Evolutionary conservation across 2,888 invertebrate genomes (phyloP).

Genomic region (Caenorhabditis doughertyi): DNA sequence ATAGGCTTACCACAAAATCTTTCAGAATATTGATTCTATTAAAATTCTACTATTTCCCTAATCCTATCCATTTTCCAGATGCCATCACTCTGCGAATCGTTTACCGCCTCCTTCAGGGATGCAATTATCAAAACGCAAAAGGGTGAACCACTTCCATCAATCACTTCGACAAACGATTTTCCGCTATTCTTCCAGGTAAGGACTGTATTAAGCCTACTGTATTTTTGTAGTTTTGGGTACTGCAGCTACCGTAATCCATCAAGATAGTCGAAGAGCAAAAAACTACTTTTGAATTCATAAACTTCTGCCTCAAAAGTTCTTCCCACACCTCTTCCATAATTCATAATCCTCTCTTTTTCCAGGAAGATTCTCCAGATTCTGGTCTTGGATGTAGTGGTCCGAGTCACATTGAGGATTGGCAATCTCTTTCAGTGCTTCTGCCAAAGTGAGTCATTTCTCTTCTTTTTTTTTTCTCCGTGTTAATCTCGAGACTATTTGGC

Average conservation of each 20-base stretch:
- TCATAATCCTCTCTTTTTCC: constrained; percentile 3
- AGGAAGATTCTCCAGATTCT: constrained; percentile 76
- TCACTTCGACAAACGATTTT: constrained; percentile 67
- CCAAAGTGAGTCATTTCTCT: constrained; percentile 86
- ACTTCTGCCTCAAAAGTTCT: no score
- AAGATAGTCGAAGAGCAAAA: no score
- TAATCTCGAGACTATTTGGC: constrained; percentile 45
- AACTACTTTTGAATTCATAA: no score
- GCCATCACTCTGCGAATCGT: constrained; percentile 74
- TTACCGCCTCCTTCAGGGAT: constrained; percentile 68
- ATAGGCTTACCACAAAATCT: no score
- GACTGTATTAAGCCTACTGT: neutral
- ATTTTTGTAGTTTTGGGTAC: no score
- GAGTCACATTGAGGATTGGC: constrained; percentile 92
- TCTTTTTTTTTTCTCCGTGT: no score
- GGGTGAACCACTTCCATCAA: constrained; percentile 63
- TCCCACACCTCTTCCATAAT: no score
- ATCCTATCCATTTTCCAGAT: constrained; percentile 54
- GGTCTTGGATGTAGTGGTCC: constrained; percentile 82
- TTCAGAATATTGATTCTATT: neutral
- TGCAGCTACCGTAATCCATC: no score
- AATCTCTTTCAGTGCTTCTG: constrained; percentile 91
- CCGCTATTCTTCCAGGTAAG: constrained; percentile 64
- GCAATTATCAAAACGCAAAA: constrained; percentile 65
- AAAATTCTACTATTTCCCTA: neutral